Conservation (phyloP, 1,140 invertebrate species). For the Heliothis subflexa region DNA sequence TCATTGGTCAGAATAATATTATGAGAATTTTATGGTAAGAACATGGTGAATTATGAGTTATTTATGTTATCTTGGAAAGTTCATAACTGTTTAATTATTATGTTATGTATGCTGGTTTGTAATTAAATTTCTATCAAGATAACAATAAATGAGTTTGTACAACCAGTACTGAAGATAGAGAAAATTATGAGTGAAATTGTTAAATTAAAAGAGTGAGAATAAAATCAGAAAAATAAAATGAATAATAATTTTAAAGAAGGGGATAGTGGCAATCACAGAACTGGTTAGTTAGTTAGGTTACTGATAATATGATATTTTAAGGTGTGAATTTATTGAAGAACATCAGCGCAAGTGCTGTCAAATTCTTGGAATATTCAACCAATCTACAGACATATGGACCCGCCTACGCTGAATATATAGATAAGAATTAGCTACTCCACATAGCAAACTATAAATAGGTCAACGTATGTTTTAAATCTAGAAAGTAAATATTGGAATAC, state of each 20-base stretch:
- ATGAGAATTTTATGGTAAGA: too few relatives aligned
- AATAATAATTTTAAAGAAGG: not conserved
- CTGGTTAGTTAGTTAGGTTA: constrained; percentile 2
- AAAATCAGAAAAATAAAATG: not conserved
- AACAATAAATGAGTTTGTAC: not conserved
- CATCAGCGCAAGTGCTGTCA: constrained; percentile 14
- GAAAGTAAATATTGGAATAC: constrained; percentile 56
- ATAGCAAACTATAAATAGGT: constrained; percentile 50
- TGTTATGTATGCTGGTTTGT: not conserved
- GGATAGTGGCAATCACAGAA: not conserved
- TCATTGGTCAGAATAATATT: too few relatives aligned
- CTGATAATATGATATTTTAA: not conserved
- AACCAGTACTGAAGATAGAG: not conserved
- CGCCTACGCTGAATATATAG: constrained; percentile 45
- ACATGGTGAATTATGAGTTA: too few relatives aligned
- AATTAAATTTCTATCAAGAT: not conserved
- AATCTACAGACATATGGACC: constrained; percentile 34
- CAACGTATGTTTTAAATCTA: constrained; percentile 48
- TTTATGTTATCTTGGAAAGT: not conserved
- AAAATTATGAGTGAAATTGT: not conserved
- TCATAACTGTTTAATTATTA: not conserved
- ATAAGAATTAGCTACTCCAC: constrained; percentile 47
- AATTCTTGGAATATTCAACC: constrained; percentile 29
- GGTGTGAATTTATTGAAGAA: not conserved
- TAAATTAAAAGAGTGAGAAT: not conserved